Evolutionary conservation across 92 coral and sea anemone genomes (phyloP).

Genomic region (Siderastrea radians): DNA sequence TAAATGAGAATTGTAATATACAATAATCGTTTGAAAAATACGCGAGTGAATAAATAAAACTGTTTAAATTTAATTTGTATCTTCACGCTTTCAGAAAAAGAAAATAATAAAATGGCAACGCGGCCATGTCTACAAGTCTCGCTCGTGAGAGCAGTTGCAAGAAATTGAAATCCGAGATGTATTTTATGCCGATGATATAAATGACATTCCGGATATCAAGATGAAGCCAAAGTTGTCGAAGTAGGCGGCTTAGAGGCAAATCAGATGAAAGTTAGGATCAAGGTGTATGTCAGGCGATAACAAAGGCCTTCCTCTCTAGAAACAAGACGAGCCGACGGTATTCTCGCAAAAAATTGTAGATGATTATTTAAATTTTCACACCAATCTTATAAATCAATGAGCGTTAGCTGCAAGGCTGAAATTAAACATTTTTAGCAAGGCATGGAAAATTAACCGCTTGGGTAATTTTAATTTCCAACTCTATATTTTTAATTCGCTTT

Average conservation of each 20-base stretch:
- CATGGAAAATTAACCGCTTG: not conserved
- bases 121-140: not conserved
- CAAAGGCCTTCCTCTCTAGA: conserved; percentile 56
- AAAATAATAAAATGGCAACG: not conserved
- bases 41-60: not conserved
- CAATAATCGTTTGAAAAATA: conserved; percentile 33
- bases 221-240: not conserved
- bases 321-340: conserved; percentile 28
- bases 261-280: conserved; percentile 38
- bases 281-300: conserved; percentile 58
- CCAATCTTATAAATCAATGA: not conserved
- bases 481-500: conserved; percentile 33
- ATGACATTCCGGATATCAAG: conserved; percentile 21
- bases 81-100: not conserved
- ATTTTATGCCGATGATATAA: not conserved
- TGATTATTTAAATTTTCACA: conserved; percentile 10
- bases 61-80: not conserved
- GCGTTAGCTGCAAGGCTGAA: not conserved
- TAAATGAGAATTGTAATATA: conserved; percentile 26
- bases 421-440: not conserved
- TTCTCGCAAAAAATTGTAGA: not conserved
- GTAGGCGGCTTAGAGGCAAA: conserved; percentile 25
- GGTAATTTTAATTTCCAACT: conserved; percentile 10
- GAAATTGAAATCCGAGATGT: not conserved
- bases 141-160: not conserved